Evolutionary conservation across 2,888 invertebrate genomes (phyloP).

Genomic region (Leucoma salicis): DNA sequence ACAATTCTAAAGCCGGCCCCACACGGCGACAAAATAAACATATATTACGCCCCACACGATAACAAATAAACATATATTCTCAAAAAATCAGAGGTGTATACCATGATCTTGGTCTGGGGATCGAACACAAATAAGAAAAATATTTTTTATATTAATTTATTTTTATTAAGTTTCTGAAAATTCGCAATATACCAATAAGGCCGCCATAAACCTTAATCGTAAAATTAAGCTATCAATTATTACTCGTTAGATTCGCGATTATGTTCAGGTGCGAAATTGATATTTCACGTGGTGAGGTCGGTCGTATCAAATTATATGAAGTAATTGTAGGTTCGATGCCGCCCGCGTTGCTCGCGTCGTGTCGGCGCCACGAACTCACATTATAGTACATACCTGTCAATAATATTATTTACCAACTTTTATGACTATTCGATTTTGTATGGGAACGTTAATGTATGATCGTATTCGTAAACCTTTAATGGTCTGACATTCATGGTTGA

Average conservation of each 20-base stretch:
- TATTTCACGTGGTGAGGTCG: constrained; percentile 20
- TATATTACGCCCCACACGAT: too few species aligned
- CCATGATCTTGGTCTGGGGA: too few species aligned
- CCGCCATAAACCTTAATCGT: neutral
- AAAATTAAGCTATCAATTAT: constrained; percentile 17
- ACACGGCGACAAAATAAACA: too few species aligned
- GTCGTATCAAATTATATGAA: constrained; percentile 34
- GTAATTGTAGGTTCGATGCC: constrained; percentile 38
- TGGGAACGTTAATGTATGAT: constrained; percentile 34
- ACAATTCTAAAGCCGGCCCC: too few species aligned
- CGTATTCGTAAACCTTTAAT: constrained; percentile 25
- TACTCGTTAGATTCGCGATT: constrained; percentile 17
- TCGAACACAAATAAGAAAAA: too few species aligned
- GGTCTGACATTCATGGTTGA: constrained; percentile 30
- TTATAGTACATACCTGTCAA: constrained; percentile 33
- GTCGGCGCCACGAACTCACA: constrained; percentile 40
- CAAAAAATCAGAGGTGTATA: too few species aligned
- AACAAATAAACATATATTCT: too few species aligned
- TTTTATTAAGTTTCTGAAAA: too few species aligned
- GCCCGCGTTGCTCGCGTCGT: constrained; percentile 18
- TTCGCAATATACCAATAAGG: neutral
- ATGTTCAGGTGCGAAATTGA: constrained; percentile 36
- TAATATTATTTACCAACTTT: constrained; percentile 34
- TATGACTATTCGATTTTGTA: constrained; percentile 36
- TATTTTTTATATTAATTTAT: too few species aligned